A percentile compares a stretch with the other conserved stretches of the same genome.
These are phyloP conservation scores for Pedetes capensis DNA, from an alignment of 2,113 vertebrate species.

Conservation along the genomic window DNA sequence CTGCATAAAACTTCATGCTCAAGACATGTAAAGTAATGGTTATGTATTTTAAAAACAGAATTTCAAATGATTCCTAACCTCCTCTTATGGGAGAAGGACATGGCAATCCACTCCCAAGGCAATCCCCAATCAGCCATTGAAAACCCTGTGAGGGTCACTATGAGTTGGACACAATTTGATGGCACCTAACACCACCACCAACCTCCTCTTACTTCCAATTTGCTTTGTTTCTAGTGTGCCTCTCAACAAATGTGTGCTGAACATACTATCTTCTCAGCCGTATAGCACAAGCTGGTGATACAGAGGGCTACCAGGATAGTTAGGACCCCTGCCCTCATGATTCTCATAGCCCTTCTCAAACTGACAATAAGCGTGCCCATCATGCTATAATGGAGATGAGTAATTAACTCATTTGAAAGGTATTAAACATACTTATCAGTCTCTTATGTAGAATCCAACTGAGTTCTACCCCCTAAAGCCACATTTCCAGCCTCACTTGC, in stretches of 20 bases:
- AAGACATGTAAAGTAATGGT: not conserved
- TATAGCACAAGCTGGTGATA: not conserved
- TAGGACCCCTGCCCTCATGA: not conserved
- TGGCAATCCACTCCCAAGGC: no score
- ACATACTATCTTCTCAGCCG: not conserved
- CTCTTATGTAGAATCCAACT: not conserved
- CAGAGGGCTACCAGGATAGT: not conserved
- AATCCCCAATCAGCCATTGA: no score
- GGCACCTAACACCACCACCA: no score
- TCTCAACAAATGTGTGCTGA: not conserved
- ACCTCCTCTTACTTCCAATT: not conserved
- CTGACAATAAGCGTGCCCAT: not conserved
- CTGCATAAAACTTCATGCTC: not conserved
- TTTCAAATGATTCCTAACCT: not conserved
- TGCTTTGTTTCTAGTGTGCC: not conserved
- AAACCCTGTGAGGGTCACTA: no score
- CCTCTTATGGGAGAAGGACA: no score
- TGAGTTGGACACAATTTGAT: no score
- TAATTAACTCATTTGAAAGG: not conserved
- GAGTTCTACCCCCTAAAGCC: not conserved
- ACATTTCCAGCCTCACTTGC: not conserved
- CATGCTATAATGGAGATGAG: not conserved
- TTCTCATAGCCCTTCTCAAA: not conserved
- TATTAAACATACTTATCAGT: not conserved
- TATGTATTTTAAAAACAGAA: not conserved